These are phyloP conservation scores for Cossypha heuglini DNA, from an alignment of 2,797 vertebrate genomes.

Conservation along the genomic window DNA sequence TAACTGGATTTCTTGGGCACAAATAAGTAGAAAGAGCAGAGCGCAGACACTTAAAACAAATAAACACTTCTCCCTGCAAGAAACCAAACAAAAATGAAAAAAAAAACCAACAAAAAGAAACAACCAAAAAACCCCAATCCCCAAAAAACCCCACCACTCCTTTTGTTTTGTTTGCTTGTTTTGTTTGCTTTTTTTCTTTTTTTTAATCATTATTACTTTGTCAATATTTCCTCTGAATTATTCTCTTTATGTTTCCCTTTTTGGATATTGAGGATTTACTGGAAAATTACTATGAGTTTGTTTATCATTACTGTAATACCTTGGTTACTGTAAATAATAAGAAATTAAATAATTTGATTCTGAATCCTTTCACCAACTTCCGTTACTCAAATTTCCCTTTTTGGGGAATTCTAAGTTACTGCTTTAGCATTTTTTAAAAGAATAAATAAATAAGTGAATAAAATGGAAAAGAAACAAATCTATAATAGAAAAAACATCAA, in stretches of 20 bases:
- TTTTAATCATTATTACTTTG: background rate
- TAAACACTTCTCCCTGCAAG: fast-evolving
- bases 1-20: background rate
- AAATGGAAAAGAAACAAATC: background rate
- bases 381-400: background rate
- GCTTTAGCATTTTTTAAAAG: background rate
- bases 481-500: background rate
- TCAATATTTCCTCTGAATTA: background rate
- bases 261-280: background rate
- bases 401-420: background rate
- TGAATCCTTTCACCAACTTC: background rate
- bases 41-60: background rate
- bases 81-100: background rate
- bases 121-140: no score
- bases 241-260: background rate
- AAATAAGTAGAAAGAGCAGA: background rate
- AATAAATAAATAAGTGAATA: background rate
- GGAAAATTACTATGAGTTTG: background rate
- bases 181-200: background rate
- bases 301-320: background rate
- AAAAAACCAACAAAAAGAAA: background rate
- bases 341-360: background rate
- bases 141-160: no score
- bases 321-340: background rate
- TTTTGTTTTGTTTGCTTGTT: no score